phyloP scores from a whole-genome alignment of 2,797 vertebrate genomes.

The Sebastes nivosus region DNA sequence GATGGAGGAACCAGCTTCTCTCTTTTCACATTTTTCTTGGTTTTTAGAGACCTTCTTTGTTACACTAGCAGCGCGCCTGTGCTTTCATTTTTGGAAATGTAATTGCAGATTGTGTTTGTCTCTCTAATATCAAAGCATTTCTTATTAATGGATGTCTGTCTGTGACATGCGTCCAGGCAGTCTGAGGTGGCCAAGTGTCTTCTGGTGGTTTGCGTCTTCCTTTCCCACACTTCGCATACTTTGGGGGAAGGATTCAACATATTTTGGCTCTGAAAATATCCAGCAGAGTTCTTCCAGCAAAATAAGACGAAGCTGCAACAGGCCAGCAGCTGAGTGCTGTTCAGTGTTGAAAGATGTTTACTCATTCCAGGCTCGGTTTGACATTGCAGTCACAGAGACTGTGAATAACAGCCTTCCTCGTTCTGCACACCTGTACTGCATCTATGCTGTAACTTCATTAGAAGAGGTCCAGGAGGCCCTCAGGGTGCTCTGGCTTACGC shows the following conservation, averaged over 20 bases:
- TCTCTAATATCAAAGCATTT: neutral
- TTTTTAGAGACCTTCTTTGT: slow-evolving; percentile 16
- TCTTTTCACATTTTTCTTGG: slow-evolving; percentile 37
- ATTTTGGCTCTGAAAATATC: slow-evolving; percentile 19
- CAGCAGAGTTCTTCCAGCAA: neutral
- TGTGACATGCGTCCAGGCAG: neutral
- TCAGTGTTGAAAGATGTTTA: slow-evolving; percentile 39
- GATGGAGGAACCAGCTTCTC: slow-evolving; percentile 64
- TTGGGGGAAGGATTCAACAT: slow-evolving; percentile 3
- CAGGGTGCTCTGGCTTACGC: slow-evolving; percentile 29
- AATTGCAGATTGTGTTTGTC: neutral
- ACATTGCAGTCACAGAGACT: slow-evolving; percentile 18
- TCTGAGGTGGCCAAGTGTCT: neutral
- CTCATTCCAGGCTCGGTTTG: slow-evolving; percentile 34
- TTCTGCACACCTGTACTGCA: slow-evolving; percentile 19
- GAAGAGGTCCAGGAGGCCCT: slow-evolving; percentile 56
- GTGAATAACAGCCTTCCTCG: neutral
- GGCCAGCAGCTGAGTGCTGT: slow-evolving; percentile 39
- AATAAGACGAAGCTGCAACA: neutral
- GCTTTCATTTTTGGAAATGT: slow-evolving; percentile 17
- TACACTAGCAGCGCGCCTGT: neutral
- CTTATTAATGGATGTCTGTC: neutral
- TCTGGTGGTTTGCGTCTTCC: slow-evolving; percentile 1
- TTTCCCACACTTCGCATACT: slow-evolving; percentile 15
- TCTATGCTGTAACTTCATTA: neutral